Evolutionary conservation across 2,888 invertebrate genomes (phyloP), one percentile per base, ranked within the genome.

Genomic region (Malacosoma neustria): DNA sequence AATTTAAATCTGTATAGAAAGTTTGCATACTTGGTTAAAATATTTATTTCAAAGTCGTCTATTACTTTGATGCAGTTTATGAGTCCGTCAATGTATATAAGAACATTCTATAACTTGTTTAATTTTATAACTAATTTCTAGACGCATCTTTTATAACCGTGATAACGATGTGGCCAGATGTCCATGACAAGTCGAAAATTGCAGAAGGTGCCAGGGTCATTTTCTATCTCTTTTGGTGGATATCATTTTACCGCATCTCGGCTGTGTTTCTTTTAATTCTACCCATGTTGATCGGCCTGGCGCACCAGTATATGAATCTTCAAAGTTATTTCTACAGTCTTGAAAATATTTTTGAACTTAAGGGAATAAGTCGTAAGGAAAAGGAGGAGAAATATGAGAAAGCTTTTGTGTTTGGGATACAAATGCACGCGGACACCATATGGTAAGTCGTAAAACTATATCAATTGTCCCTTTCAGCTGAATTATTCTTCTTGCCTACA

Each of bases 161-260:
- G 1, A 38, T 67, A n/a, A 58, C 61, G 3, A 48, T 41, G 1
- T 67, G 62, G 62, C 67, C 67, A 1, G 54, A 58, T 5, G 45
- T 47, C 1, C 38, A 45, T 0, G 56, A 65, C 12, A 37, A 29
- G 0, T 47, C 55, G 7, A 3, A 15, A 1, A 7, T 29, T 7
- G 61, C 63, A 0, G 33, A 41, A 5, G 12, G 42, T 1, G 40
- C 37, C 0, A 49, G 67, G 30, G 11, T 58, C 4, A 30, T 42
- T 11, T 39, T 41, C 34, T 62, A 60, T 35, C 2, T 63, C 2
- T 5, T 51, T 3, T 65, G 61, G 62, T 61, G 58, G 57, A 11
- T 56, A 3, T 49, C 56, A 12, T 39, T 61, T 35, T 7, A 36
- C 0, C 43, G 58, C 0, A 13, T 44, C 0, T 42, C 46, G 1